Conservation (phyloP, 2,888 invertebrate species). For the Ashinkailepas kermadecensis region DNA sequence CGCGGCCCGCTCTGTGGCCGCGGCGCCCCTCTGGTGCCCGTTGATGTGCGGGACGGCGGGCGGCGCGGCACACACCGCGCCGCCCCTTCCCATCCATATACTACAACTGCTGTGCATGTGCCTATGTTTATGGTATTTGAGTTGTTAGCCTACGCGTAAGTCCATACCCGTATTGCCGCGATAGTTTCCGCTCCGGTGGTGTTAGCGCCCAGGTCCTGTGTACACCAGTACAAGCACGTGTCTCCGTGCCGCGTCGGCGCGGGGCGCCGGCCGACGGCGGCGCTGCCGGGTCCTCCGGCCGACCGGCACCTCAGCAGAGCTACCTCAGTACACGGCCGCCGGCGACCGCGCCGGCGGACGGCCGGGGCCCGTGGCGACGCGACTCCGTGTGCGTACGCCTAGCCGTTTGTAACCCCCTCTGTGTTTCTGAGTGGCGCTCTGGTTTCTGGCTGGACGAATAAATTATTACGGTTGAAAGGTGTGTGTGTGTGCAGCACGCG, state of each 20-base stretch:
- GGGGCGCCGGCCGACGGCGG: neutral
- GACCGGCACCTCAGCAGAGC: neutral
- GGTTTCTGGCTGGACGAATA: constrained; percentile 18
- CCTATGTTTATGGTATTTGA: constrained; percentile 21
- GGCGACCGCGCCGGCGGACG: neutral
- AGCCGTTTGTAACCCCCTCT: neutral
- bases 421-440: constrained; percentile 1
- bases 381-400: neutral
- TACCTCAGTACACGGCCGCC: neutral
- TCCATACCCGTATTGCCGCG: neutral
- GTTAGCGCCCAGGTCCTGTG: neutral
- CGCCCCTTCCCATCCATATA: constrained; percentile 21
- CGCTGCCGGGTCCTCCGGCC: neutral
- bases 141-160: neutral
- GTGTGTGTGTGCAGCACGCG: no score
- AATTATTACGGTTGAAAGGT: constrained; percentile 3
- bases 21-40: neutral
- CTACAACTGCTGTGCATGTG: constrained; percentile 11
- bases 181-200: neutral
- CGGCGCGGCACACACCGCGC: neutral
- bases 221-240: neutral
- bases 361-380: neutral
- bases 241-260: neutral
- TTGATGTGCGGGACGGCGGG: neutral
- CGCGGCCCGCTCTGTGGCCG: neutral